phyloP scores from a whole-genome alignment of 1,140 invertebrate genomes.

The Microplitis demolitor region DNA sequence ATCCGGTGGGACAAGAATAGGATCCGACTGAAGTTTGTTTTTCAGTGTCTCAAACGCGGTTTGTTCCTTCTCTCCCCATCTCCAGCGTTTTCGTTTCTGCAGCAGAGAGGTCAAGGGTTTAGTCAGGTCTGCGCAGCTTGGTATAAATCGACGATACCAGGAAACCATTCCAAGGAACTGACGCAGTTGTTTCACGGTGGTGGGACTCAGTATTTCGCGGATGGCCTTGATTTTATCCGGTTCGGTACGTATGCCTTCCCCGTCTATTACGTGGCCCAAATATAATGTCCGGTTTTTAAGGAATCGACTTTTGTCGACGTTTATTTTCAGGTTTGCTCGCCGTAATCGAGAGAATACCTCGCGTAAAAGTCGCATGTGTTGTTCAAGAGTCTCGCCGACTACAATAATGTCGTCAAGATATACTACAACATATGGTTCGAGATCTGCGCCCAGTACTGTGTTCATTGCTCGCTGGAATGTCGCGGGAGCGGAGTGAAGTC shows the following conservation, averaged over 20 bases:
- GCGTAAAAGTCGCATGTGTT: too few relatives aligned
- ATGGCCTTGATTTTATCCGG: too few relatives aligned
- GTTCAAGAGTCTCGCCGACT: too few relatives aligned
- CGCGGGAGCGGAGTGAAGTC: slow-evolving; percentile 39
- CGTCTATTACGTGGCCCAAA: too few relatives aligned
- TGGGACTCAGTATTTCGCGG: slow-evolving; percentile 30
- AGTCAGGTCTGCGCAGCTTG: slow-evolving; percentile 41
- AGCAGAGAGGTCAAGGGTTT: slow-evolving; percentile 38
- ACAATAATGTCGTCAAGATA: too few relatives aligned
- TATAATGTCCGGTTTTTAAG: too few relatives aligned
- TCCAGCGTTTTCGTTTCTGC: slow-evolving; percentile 28
- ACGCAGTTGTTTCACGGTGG: slow-evolving; percentile 36
- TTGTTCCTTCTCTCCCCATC: slow-evolving; percentile 33
- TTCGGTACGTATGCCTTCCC: too few relatives aligned
- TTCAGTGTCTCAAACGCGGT: not conserved
- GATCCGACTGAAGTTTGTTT: slow-evolving; percentile 36
- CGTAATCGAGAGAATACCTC: too few relatives aligned
- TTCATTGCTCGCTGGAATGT: slow-evolving; percentile 45
- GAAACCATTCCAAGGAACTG: slow-evolving; percentile 39
- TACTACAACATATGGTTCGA: too few relatives aligned
- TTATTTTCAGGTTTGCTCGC: too few relatives aligned
- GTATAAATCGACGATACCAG: slow-evolving; percentile 53
- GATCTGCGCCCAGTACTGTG: too few relatives aligned
- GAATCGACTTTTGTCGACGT: too few relatives aligned
- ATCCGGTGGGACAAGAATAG: slow-evolving; percentile 33